A percentile compares a stretch with the other conserved stretches of the same genome.
These are phyloP conservation scores for Drosophila birchii DNA, from an alignment of 2,888 invertebrate species.

Conservation along the genomic window DNA sequence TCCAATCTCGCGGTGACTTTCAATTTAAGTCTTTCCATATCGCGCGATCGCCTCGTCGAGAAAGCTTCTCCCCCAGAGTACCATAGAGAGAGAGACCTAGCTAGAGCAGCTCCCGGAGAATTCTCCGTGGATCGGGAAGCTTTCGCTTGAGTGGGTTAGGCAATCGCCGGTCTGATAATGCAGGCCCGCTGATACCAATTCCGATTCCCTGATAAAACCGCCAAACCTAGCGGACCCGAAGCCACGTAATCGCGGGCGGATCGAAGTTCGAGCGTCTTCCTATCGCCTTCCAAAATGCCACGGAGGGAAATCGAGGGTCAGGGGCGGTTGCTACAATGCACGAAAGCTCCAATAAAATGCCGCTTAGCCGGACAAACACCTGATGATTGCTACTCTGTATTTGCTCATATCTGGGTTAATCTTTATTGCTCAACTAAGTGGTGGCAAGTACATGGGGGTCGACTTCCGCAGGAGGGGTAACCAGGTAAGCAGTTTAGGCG, in stretches of 20 bases:
- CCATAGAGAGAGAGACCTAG: not conserved
- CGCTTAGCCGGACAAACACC: conserved; percentile 27
- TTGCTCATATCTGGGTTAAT: conserved; percentile 21
- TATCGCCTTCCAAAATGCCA: conserved; percentile 3
- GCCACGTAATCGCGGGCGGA: conserved; percentile 37
- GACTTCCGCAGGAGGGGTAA: not conserved
- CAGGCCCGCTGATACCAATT: conserved; percentile 38
- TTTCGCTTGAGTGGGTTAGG: conserved; percentile 39
- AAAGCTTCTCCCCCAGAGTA: conserved; percentile 51
- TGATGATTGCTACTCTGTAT: conserved; percentile 19
- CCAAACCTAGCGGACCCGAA: conserved; percentile 3
- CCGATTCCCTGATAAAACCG: conserved; percentile 24
- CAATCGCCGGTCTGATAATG: conserved; percentile 32
- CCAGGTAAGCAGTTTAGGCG: conserved; percentile 52
- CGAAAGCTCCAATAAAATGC: conserved; percentile 40
- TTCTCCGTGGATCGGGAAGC: conserved; percentile 35
- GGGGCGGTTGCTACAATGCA: conserved; percentile 6
- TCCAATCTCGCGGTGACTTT: conserved; percentile 60
- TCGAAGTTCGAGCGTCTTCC: conserved; percentile 39
- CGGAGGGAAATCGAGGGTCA: conserved; percentile 2
- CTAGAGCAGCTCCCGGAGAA: conserved; percentile 22
- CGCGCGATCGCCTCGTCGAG: conserved; percentile 54
- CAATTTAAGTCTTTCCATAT: conserved; percentile 75
- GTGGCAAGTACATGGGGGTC: conserved; percentile 17
- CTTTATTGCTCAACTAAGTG: conserved; percentile 34